Conservation (phyloP, 35 echinoderm and acorn worm genomes). For the Heliocidaris erythrogramma region DNA sequence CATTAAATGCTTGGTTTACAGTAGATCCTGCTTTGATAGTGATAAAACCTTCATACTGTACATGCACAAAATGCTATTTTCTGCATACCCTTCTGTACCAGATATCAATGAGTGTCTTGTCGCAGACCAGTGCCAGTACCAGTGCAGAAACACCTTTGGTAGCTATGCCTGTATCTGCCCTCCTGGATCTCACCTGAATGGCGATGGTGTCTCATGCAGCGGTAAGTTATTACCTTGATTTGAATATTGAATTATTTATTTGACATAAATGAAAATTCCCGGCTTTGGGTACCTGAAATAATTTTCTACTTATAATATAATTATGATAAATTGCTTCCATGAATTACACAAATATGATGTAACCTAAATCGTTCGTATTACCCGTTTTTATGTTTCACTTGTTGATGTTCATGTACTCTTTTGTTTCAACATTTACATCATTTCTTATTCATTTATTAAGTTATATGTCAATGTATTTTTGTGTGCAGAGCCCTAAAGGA, state of each 20-base stretch:
- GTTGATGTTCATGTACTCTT: neutral
- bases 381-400: neutral
- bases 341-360: too few relatives aligned
- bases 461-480: too few relatives aligned
- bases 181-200: constrained; percentile 70
- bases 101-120: constrained; percentile 83
- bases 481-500: too few relatives aligned
- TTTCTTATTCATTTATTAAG: neutral
- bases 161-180: constrained; percentile 84
- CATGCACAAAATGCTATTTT: too few relatives aligned
- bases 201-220: constrained; percentile 75
- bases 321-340: too few relatives aligned
- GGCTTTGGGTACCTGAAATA: too few relatives aligned
- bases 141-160: constrained; percentile 82
- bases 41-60: too few relatives aligned
- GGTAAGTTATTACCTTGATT: constrained; percentile 54
- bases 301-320: too few relatives aligned
- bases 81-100: constrained; percentile 22
- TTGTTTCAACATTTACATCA: neutral
- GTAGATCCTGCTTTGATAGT: too few relatives aligned
- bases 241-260: neutral
- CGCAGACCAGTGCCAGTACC: constrained; percentile 64
- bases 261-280: neutral
- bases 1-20: too few relatives aligned
- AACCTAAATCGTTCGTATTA: neutral